Conservation (phyloP, 2,888 invertebrate species). For the Drosophila borealis region DNA sequence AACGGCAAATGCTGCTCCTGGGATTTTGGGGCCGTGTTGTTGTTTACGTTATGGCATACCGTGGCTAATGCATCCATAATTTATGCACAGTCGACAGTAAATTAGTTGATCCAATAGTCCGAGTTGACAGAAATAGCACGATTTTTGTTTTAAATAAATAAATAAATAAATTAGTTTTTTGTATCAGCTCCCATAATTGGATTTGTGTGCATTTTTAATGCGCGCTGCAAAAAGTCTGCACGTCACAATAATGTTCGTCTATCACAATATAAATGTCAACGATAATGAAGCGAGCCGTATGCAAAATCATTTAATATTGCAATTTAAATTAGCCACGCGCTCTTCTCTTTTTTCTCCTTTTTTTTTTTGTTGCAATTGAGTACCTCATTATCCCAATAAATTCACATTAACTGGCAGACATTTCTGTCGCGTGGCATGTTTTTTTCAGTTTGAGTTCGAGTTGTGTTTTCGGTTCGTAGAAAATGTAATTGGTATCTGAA, state of each 20-base stretch:
- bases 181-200: not conserved
- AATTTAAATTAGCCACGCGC: not conserved
- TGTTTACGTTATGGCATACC: not conserved
- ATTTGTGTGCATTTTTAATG: not conserved
- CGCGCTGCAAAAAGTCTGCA: not conserved
- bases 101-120: not conserved
- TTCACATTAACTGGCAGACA: no score
- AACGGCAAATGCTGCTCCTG: not conserved
- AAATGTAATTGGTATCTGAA: no score
- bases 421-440: no score
- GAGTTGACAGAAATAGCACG: not conserved
- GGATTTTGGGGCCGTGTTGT: not conserved
- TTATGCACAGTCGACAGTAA: not conserved
- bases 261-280: not conserved
- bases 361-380: no score
- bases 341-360: not conserved
- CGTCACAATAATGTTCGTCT: not conserved
- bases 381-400: no score
- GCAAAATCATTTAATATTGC: not conserved
- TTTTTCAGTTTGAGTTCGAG: no score
- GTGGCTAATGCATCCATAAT: constrained; percentile 1
- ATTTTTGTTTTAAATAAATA: no score
- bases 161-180: not conserved
- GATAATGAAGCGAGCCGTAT: not conserved
- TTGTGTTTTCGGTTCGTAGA: no score